These are phyloP conservation scores for Mycetomoellerius zeteki DNA, from an alignment of 1,140 invertebrate genomes.

Conservation along the genomic window DNA sequence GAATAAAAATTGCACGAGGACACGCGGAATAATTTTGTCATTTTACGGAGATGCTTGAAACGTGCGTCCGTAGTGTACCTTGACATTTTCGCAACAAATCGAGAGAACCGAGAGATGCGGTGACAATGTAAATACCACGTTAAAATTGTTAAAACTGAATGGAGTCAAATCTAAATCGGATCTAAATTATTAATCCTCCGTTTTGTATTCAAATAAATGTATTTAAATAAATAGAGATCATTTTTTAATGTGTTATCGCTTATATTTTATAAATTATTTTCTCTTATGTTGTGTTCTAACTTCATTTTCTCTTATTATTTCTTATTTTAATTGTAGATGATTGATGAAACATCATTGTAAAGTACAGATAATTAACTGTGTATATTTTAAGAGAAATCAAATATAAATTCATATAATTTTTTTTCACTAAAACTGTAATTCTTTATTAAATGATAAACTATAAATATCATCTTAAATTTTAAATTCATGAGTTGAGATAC, in stretches of 20 bases:
- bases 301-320: not conserved
- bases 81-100: slow-evolving; percentile 29
- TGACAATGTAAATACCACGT: not conserved
- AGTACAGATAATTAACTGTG: not conserved
- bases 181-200: slow-evolving; percentile 1
- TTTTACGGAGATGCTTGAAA: slow-evolving; percentile 38
- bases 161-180: not conserved
- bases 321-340: not conserved
- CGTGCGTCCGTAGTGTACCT: not conserved
- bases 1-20: slow-evolving; percentile 41
- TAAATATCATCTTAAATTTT: not conserved
- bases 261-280: not conserved
- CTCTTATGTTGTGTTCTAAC: not conserved
- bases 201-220: not conserved
- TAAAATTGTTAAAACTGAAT: slow-evolving; percentile 19
- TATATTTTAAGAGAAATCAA: not conserved
- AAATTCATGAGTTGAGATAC: not conserved
- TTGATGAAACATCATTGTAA: not conserved
- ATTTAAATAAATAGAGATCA: not conserved
- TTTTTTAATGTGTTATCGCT: not conserved
- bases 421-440: not conserved
- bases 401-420: not conserved
- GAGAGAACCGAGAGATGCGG: not conserved
- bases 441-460: not conserved
- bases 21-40: slow-evolving; percentile 49